Evolutionary conservation across 2,113 vertebrate genomes (phyloP), one percentile per base, ranked within the genome.

Genomic region (Ceyx cyanopectus): DNA sequence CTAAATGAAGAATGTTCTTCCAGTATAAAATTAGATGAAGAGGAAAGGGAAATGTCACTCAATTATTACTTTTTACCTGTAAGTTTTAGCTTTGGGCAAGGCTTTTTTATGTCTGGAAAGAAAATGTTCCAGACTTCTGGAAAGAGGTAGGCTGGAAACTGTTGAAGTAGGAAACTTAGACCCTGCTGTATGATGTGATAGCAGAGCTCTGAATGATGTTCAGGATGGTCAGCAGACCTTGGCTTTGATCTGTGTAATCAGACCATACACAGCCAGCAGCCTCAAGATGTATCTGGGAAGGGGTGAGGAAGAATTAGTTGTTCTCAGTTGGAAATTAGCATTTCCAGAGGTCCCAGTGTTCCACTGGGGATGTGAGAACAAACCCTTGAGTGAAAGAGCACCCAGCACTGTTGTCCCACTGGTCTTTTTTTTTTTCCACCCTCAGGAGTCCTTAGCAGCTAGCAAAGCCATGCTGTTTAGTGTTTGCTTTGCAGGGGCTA

Each of bases 201-300:
- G 48, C 22, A 54, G 72, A 92, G 21, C 30, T 58, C 30, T n/a
- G 8, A 41, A 23, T 27, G n/a, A 43, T 0, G 3, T 65, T 80
- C 4, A 18, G 48, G 21, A 21, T 60, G 48, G 18, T 74, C 66
- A 72, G 21, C 41, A 68, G 50, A 37, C 30, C 43, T 79, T 76
- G 72, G 7, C 72, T 68, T 72, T 72, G 58, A 51, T 19, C 30
- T 32, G 7, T 0, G 0, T 41, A 50, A 23, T 60, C 9, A 1
- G 7, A 1, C 13, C 6, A 43, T 87, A n/a, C 0, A 0, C 21
- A 50, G 48, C 58, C 34, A 50, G 2, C 23, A 53, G 57, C n/a
- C 41, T 68, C 16, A 7, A 26, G 58, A 26, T 37, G 32, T 6
- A 3, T 60, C 89, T 2, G 9, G 5, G 1, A 40, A 72, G 30